Percentiles rank a stretch among this genome's conserved stretches.
These are phyloP conservation scores for Apodemus speciosus DNA, from an alignment of 2,113 vertebrate species.

Conservation along the genomic window DNA sequence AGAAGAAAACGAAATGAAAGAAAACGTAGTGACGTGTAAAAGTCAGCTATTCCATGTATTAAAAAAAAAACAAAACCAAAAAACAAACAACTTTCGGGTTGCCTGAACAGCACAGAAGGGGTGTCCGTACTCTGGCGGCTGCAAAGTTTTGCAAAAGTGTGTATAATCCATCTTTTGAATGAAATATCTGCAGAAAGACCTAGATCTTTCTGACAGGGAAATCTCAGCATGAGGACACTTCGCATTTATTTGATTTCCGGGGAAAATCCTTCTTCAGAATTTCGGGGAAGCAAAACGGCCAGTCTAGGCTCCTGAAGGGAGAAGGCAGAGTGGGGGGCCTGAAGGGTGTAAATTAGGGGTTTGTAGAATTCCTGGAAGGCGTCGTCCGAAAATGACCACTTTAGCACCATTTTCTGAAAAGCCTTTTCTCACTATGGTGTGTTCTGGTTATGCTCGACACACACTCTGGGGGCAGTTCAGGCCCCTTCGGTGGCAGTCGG, in stretches of 20 bases:
- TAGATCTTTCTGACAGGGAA: not conserved
- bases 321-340: not conserved
- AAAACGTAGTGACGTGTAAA: not conserved
- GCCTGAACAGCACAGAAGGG: not conserved
- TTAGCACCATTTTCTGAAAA: not conserved
- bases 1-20: not conserved
- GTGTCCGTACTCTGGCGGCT: not conserved
- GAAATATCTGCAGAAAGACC: not conserved
- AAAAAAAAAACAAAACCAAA: too few relatives aligned
- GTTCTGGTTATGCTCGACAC: not conserved
- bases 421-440: not conserved
- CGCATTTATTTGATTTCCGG: not conserved
- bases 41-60: constrained; percentile 25
- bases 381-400: not conserved
- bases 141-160: constrained; percentile 10
- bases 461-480: not conserved
- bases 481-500: not conserved
- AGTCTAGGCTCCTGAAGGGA: not conserved
- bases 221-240: constrained; percentile 5
- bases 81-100: not conserved
- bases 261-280: constrained; percentile 4
- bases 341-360: accelerated
- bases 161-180: not conserved
- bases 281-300: not conserved
- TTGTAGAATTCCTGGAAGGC: not conserved